Conservation (phyloP, 2,888 invertebrate species). For the Habrosyne pyritoides region DNA sequence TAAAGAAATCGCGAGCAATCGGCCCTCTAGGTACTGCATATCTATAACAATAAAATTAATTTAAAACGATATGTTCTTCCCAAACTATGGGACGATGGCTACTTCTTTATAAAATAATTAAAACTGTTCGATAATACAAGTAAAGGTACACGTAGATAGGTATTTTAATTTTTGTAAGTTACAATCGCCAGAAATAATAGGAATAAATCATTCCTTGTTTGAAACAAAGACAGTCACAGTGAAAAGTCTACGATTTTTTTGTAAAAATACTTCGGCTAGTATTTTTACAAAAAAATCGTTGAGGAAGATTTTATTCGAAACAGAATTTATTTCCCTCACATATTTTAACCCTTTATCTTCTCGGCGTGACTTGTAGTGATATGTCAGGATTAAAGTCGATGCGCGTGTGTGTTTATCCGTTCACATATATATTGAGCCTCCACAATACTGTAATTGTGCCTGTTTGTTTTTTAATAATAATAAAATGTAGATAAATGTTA, state of each 20-base stretch:
- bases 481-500: too few species aligned
- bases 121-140: too few species aligned
- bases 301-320: slow-evolving; percentile 6
- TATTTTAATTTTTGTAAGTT: too few species aligned
- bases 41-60: too few species aligned
- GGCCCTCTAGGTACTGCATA: too few species aligned
- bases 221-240: not conserved
- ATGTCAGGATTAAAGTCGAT: slow-evolving; percentile 1
- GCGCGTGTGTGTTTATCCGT: not conserved
- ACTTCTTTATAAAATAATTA: too few species aligned
- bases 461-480: too few species aligned
- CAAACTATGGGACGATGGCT: too few species aligned
- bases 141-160: too few species aligned
- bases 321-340: slow-evolving; percentile 1
- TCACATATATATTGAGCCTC: not conserved
- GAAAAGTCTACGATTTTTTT: not conserved
- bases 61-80: too few species aligned
- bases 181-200: not conserved
- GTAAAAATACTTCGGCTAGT: too few species aligned
- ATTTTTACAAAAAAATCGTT: not conserved
- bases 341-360: slow-evolving; percentile 9
- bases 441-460: not conserved
- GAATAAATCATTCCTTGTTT: not conserved
- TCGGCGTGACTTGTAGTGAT: slow-evolving; percentile 1
- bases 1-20: too few species aligned